Percentiles rank a stretch among this genome's conserved stretches.
Evolutionary conservation across 2,797 vertebrate genomes (phyloP).

Genomic region (Pantherophis alleghaniensis): DNA sequence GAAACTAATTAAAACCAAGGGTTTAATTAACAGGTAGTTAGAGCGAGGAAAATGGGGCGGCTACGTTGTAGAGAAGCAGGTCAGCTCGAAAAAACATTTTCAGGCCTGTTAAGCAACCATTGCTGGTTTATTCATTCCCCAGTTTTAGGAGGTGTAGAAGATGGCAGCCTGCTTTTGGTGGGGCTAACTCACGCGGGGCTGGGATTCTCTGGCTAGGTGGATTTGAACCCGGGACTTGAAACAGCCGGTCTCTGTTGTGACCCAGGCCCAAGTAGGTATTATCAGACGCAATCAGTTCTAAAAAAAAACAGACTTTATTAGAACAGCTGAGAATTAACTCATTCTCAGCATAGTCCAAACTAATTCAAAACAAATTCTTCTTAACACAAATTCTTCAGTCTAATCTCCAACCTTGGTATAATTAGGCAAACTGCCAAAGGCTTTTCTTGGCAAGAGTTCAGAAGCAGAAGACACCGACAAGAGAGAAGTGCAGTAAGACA

Average conservation of each 20-base stretch:
- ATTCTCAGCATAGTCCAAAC: too few species aligned
- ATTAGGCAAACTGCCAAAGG: too few species aligned
- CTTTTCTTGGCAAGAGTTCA: too few species aligned
- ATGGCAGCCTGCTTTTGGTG: neutral
- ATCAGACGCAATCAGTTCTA: too few species aligned
- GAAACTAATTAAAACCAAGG: conserved; percentile 23
- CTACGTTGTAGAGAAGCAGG: neutral
- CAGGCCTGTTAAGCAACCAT: neutral
- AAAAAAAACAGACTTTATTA: too few species aligned
- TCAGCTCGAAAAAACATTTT: neutral
- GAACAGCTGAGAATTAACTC: too few species aligned
- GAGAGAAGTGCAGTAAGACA: too few species aligned
- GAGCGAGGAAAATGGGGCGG: conserved; percentile 14
- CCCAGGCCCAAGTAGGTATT: too few species aligned
- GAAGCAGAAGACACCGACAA: too few species aligned
- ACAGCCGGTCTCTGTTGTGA: neutral
- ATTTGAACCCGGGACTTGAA: neutral
- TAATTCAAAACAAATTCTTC: too few species aligned
- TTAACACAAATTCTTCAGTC: too few species aligned
- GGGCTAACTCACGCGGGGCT: neutral
- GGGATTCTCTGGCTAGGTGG: neutral
- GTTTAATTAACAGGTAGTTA: conserved; percentile 31
- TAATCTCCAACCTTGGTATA: too few species aligned
- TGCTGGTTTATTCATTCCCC: neutral
- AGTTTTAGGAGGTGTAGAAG: neutral